These are phyloP conservation scores for Sciurus carolinensis DNA, from an alignment of 2,797 vertebrate species.

Conservation along the genomic window DNA sequence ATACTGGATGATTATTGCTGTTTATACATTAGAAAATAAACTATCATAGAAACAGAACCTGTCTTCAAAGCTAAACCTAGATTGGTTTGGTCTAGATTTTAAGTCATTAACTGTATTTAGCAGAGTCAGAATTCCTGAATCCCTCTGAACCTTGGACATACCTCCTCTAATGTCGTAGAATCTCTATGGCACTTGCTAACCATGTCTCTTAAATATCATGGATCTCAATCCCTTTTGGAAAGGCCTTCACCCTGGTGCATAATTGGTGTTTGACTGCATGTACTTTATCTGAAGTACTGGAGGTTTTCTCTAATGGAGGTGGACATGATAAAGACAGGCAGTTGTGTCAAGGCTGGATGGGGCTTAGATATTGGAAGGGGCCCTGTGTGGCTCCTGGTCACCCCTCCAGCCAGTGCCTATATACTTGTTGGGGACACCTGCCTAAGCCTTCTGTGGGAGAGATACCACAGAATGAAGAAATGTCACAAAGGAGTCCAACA, in stretches of 20 bases:
- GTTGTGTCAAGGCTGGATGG: neutral
- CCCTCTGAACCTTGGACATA: neutral
- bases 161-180: neutral
- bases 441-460: neutral
- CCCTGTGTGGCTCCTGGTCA: neutral
- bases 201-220: neutral
- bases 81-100: neutral
- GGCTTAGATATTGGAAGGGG: neutral
- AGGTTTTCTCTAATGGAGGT: neutral
- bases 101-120: neutral
- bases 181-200: neutral
- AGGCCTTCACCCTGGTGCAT: neutral
- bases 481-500: neutral
- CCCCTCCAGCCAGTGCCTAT: no score
- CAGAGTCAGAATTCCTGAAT: neutral
- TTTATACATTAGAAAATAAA: neutral
- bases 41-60: neutral
- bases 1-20: neutral
- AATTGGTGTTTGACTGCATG: neutral
- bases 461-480: neutral
- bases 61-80: neutral
- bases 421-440: neutral
- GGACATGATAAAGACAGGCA: neutral
- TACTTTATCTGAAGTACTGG: neutral
- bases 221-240: neutral